phyloP scores from a whole-genome alignment of 2,888 invertebrate species.

The Lasius platythorax region DNA sequence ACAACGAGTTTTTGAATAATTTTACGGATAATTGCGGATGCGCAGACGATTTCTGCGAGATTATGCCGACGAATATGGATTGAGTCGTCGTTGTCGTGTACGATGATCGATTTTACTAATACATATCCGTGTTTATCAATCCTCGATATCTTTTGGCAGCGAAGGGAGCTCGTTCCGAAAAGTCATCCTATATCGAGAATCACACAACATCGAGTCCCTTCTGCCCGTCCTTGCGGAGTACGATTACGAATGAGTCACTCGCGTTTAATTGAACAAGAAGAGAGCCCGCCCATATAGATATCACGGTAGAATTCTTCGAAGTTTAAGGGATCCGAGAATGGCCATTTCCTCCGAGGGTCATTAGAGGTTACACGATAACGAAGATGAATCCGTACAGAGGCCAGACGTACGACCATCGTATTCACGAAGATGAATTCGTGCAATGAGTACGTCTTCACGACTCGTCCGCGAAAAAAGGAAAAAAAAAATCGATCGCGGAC shows the following conservation, averaged over 20 bases:
- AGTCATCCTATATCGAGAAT: constrained; percentile 5
- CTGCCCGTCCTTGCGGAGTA: constrained; percentile 26
- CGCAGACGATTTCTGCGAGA: constrained; percentile 4
- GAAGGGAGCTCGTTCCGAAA: background rate
- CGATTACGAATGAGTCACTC: constrained; percentile 60
- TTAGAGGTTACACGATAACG: constrained; percentile 10
- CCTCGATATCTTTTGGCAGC: constrained; percentile 5
- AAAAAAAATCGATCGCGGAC: background rate
- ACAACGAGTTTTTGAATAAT: constrained; percentile 52
- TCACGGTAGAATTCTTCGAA: constrained; percentile 30
- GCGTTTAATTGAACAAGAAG: constrained; percentile 46
- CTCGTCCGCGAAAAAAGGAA: background rate
- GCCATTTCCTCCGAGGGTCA: constrained; percentile 32
- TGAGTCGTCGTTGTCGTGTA: background rate
- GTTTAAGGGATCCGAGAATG: constrained; percentile 10
- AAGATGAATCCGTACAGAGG: constrained; percentile 3
- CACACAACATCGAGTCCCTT: background rate
- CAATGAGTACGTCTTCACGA: background rate
- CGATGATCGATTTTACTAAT: background rate
- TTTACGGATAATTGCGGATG: constrained; percentile 20
- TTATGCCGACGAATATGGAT: background rate
- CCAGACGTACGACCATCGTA: background rate
- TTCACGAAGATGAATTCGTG: constrained; percentile 19
- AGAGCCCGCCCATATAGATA: background rate
- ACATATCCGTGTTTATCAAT: constrained; percentile 17